These are phyloP conservation scores for Tiliacea aurago DNA, from an alignment of 2,888 invertebrate genomes.

Conservation along the genomic window DNA sequence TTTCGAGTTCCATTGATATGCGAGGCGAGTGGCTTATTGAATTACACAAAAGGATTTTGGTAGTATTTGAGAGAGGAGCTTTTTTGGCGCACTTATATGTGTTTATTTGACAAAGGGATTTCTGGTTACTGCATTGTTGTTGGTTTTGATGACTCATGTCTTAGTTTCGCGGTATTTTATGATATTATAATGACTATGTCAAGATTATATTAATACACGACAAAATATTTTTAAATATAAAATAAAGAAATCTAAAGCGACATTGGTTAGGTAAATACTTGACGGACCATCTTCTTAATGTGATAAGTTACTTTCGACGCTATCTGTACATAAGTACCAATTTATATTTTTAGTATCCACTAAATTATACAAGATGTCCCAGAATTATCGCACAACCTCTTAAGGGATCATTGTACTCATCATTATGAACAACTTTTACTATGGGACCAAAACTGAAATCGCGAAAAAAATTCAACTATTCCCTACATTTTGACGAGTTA, in stretches of 20 bases:
- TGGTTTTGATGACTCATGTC: neutral
- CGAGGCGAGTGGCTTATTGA: neutral
- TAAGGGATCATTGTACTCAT: no score
- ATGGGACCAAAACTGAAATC: no score
- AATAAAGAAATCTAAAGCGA: neutral
- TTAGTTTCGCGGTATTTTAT: no score
- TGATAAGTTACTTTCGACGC: neutral
- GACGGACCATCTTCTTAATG: neutral
- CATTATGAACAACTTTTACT: no score
- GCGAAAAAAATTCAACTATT: no score
- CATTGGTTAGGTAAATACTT: no score
- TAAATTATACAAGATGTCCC: no score
- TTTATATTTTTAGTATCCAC: neutral
- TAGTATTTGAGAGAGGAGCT: neutral
- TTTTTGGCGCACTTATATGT: neutral
- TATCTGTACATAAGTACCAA: neutral
- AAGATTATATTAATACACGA: neutral
- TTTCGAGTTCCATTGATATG: conserved; percentile 9
- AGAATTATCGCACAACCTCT: no score
- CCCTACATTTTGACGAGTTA: no score
- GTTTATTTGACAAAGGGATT: neutral
- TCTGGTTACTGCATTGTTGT: neutral
- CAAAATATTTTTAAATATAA: neutral
- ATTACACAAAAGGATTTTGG: conserved; percentile 4
- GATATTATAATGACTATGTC: neutral